Base-by-base conservation (phyloP, 2,797 vertebrate species). In the Fistularia tabacaria region DNA sequence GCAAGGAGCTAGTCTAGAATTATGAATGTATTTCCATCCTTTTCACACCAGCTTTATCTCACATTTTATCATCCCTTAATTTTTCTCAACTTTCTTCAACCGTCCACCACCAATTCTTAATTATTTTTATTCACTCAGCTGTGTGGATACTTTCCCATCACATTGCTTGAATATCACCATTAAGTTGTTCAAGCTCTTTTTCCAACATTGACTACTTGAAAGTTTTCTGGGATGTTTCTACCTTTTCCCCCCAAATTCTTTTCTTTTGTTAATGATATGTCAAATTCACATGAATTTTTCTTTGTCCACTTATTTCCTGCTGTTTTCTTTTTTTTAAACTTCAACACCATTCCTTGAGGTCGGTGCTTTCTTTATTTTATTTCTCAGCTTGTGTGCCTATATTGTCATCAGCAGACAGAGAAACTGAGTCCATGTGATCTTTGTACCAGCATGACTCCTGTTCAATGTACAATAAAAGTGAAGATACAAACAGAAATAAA, bases 381-480 rank as follows among this genome's bases (percentile, higher is more conserved):
- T n/a, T 57, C 55, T 51, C 43, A 38, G 50, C 46, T 41, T 63
- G 60, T 76, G 71, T 76, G 53, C 71, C 68, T 70, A 56, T 65
- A 64, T 62, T 65, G 59, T 79, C 76, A 73, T 80, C 71, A 66
- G 52, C 41, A 45, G 51, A 40, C 47, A 57, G 57, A 62, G 54
- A 40, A 51, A 53, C 58, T 57, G 67, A 51, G 68, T 74, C 49
- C 57, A 64, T 64, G 69, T 74, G 71, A 74, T 76, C 69, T 79
- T 54, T 73, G 68, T 67, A 47, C 50, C 52, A 25, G 68, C 75
- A 71, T 57, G 75, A 62, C 47, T 80, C 67, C 60, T 48, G 62
- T 71, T 80, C 72, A 74, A 83, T 79, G 70, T 82, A 80, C 59
- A 72, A 74, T 64, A 80, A 80, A 69, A 73, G 54, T 52, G 59